These are phyloP conservation scores for Phyllotis vaccarum DNA, from an alignment of 2,797 vertebrate species.

Conservation along the genomic window DNA sequence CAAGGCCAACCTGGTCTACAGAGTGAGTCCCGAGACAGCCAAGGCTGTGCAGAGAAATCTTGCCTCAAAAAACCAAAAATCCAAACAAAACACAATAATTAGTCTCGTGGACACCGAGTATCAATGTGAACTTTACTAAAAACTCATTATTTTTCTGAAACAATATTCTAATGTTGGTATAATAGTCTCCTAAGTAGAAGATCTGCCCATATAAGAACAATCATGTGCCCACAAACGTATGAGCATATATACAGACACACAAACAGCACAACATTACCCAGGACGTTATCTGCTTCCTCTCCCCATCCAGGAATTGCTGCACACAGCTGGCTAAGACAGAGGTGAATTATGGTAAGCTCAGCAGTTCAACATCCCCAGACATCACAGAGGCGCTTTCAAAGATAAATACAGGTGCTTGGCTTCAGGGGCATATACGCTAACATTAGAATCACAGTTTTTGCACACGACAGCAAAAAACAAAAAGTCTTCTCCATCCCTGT, in stretches of 20 bases:
- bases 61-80: not conserved
- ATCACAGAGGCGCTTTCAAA: not conserved
- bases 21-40: not conserved
- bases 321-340: not conserved
- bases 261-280: not conserved
- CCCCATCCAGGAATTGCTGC: not conserved
- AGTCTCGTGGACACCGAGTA: not conserved
- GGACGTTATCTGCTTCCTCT: not conserved
- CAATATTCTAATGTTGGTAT: not conserved
- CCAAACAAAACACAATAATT: not conserved
- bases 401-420: not conserved
- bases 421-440: not conserved
- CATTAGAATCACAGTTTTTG: not conserved
- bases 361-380: not conserved
- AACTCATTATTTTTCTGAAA: slow-evolving; percentile 48
- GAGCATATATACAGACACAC: no score
- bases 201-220: not conserved
- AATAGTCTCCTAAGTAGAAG: slow-evolving; percentile 33
- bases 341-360: not conserved
- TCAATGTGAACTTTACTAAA: slow-evolving; percentile 36
- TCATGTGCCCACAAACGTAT: not conserved
- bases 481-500: not conserved
- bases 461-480: not conserved
- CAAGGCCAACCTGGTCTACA: not conserved
- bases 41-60: not conserved